Evolutionary conservation across 2,797 vertebrate species (phyloP), one percentile per base, ranked within the genome.

Genomic region (Tinamus major): DNA sequence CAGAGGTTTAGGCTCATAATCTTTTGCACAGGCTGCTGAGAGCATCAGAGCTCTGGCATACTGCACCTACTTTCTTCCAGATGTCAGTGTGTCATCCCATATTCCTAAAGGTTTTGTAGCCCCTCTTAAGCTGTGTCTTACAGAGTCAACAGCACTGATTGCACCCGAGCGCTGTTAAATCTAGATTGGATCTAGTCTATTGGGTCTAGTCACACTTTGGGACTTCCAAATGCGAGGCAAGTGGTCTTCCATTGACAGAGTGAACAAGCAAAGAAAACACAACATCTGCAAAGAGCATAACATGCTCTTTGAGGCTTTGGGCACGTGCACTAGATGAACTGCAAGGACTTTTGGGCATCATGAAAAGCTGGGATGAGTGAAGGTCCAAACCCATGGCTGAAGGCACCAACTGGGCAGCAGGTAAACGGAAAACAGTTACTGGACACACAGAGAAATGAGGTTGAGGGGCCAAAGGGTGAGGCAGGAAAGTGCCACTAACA

Each of bases 351-450:
- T 58, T 62, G 31, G 23, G 62, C 42, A 44, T 19, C 39, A 42
- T 17, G n/a, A 65, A 37, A 79, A 72, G 7, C 7, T 44, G 46
- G 42, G 46, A 55, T 26, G 16, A 46, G 59, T 42, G 29, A 81
- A 76, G 13, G 16, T 51, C 72, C 27, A 72, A 53, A 83, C 51
- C 10, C 64, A 44, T 21, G 24, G 37, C 31, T 64, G 69, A 92
- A 90, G 46, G 69, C 79, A 71, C 4, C 78, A 46, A 23, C 1
- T 62, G 42, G 46, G 74, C 88, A 87, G 39, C 78, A 8, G 8
- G 24, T 29, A 76, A 87, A 85, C 11, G 75, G 21, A 83, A 93
- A 93, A 94, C 29, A 91, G 82, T 89, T 92, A 86, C 69, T 33
- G 64, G 42, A 44, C 6, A 82, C 24, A 49, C 10, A 31, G 39